Base-by-base conservation (phyloP, 2,888 invertebrate species). In the Habroteleia sp. region DNA sequence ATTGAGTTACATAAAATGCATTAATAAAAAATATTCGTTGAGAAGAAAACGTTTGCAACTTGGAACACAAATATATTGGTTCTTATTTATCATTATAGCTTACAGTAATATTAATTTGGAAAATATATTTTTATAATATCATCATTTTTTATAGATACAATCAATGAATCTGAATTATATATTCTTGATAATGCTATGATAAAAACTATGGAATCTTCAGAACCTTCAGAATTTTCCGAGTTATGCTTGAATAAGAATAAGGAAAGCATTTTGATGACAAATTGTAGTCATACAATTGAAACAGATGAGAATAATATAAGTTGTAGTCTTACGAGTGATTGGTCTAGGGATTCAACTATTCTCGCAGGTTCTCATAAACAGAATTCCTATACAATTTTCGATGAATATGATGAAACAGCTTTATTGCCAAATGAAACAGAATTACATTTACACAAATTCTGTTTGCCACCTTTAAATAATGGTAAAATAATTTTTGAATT, bases 301-400 rank as follows among this genome's bases (percentile, higher is more conserved):
- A n/a, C n/a, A n/a, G 6, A 10, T 27, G 41, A 27, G 6, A 29
- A 3, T 7, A 52, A 8, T 37, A n/a, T 13, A 20, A 37, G 14
- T 42, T 44, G 27, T 17, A 44, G 42, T 63, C 6, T 62, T 8
- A 0, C 29, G 1, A 29, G 42, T 25, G 8, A 54, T 10, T 13
- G 11, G 8, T 46, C 37, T 7, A 31, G 31, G 0, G 56, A 66
- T 5, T 66, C 66, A 2, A 16, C 46, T 25, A 66, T 66, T 39
- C 20, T 66, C 1, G 66, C 66, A 10, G 66, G 66, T 4, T 66
- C 66, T 8, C 66, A 66, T 11, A 66, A 46, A 48, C 56, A 56
- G 41, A 66, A 66, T 31, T 33, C 17, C 1, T 7, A 10, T 25
- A 33, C 48, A 5, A 4, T 62, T 1, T 16, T 5, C 5, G 23